phyloP scores from a whole-genome alignment of 2,888 invertebrate species.

The Plebejus melissa region DNA sequence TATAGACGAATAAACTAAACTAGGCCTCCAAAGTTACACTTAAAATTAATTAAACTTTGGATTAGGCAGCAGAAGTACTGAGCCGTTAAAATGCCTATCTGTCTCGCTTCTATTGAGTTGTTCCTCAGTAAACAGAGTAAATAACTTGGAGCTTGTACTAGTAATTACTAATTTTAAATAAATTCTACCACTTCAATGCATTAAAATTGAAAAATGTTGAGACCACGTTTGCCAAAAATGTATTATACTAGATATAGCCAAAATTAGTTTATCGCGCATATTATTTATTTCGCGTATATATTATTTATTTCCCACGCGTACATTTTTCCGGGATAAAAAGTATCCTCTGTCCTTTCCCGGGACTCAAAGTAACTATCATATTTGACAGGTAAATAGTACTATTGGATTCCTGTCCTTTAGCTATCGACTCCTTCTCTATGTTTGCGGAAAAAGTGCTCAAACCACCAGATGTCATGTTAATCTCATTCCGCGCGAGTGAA shows the following conservation, averaged over 20 bases:
- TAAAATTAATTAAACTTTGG: conserved; percentile 20
- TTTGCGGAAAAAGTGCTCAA: conserved; percentile 31
- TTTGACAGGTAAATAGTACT: neutral
- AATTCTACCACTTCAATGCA: neutral
- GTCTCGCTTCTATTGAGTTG: neutral
- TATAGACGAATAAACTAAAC: neutral
- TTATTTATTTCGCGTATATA: too few species aligned
- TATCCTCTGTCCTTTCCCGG: too few species aligned
- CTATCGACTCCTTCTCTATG: neutral
- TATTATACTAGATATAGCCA: too few species aligned
- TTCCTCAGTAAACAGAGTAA: neutral
- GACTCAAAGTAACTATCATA: too few species aligned
- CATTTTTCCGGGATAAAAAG: too few species aligned
- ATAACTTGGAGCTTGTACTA: neutral
- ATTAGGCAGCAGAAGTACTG: conserved; percentile 1
- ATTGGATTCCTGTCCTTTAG: neutral
- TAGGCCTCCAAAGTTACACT: conserved; percentile 4
- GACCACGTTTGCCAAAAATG: too few species aligned
- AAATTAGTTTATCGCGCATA: too few species aligned
- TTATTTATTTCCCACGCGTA: too few species aligned
- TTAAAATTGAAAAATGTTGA: too few species aligned
- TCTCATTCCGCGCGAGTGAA: conserved; percentile 42
- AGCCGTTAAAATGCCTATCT: neutral
- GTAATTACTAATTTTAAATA: neutral
- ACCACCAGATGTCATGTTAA: conserved; percentile 41